Base-by-base conservation (phyloP, 2,797 vertebrate species). In the Esox lucius region DNA sequence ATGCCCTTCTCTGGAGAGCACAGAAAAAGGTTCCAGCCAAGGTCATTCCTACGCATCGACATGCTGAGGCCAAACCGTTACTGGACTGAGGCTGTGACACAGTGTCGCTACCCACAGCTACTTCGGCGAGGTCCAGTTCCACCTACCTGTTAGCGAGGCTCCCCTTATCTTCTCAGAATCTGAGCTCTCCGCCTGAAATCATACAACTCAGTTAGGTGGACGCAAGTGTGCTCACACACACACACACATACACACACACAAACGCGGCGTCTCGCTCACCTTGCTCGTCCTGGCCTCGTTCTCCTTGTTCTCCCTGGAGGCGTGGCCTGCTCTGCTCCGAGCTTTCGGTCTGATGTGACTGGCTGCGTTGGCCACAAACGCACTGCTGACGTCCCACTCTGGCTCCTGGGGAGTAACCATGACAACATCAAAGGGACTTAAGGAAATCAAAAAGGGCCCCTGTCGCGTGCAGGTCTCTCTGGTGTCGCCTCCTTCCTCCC, bases 301-400 rank as follows among this genome's bases (percentile, higher is more conserved):
- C 78, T 90, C 90, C 64, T 86, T 87, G 85, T 92, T 87, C 49
- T 88, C 86, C 59, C 79, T 88, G 78, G 84, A 86, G 74, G 75
- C 76, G 72, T 66, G 84, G 0, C 62, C 68, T 0, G 49, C 48
- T 76, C 75, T 64, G 79, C 1, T 75, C 22, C 70, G 17, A 11
- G 17, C 53, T 74, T 85, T 90, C 15, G 87, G 76, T 70, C 80
- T 84, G 65, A 91, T 88, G 72, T 88, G 87, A 65, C 84, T 90
- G 64, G 87, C 91, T 24, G 89, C 89, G 2, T 91, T 90, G 56
- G 90, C 88, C 48, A 92, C 91, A 66, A 92, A 92, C 0, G 91
- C 90, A 22, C 91, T 90, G 80, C 83, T 88, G 42, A 90, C 87
- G 11, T 92, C 91, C 91, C 90, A 91, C 82, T 89, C 90, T 0